Conservation (phyloP, 1,140 invertebrate genomes). For the Hycleus phaleratus region DNA sequence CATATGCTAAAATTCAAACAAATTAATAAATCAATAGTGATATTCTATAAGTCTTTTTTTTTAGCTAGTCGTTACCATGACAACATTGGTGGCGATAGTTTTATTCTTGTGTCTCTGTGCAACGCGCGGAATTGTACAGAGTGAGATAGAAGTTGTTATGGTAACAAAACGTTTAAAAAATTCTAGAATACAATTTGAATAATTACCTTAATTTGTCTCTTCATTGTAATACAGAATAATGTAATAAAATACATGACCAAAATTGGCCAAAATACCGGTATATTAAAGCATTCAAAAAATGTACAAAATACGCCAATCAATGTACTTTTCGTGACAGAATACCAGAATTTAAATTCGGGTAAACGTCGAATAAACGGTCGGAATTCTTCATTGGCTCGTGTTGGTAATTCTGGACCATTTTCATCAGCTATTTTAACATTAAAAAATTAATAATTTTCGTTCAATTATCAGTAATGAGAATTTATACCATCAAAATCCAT, state of each 20-base stretch:
- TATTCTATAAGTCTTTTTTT: too few species aligned
- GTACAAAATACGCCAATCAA: conserved; percentile 86
- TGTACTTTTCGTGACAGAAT: conserved; percentile 94
- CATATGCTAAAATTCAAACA: conserved; percentile 86
- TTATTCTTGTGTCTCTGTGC: too few species aligned
- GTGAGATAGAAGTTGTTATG: too few species aligned
- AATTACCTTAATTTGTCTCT: conserved; percentile 95
- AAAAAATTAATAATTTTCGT: background rate
- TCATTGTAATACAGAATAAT: conserved; percentile 98
- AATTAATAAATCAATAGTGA: conserved; percentile 4
- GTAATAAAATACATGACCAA: conserved; percentile 99
- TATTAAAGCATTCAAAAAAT: conserved; percentile 96
- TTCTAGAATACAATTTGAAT: background rate
- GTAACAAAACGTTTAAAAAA: background rate
- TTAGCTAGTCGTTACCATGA: too few species aligned
- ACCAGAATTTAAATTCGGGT: conserved; percentile 99
- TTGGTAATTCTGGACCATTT: conserved; percentile 88
- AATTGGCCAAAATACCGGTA: conserved; percentile 99
- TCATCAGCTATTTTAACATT: conserved; percentile 47
- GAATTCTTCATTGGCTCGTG: conserved; percentile 93
- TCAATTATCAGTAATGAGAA: conserved; percentile 3
- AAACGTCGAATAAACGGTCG: conserved; percentile 95
- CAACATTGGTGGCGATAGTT: too few species aligned
- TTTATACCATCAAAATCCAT: conserved; percentile 80
- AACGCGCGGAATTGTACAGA: too few species aligned